Evolutionary conservation across 2,888 invertebrate genomes (phyloP), one percentile per base, ranked within the genome.

Genomic region (Trissoscelio sp.): DNA sequence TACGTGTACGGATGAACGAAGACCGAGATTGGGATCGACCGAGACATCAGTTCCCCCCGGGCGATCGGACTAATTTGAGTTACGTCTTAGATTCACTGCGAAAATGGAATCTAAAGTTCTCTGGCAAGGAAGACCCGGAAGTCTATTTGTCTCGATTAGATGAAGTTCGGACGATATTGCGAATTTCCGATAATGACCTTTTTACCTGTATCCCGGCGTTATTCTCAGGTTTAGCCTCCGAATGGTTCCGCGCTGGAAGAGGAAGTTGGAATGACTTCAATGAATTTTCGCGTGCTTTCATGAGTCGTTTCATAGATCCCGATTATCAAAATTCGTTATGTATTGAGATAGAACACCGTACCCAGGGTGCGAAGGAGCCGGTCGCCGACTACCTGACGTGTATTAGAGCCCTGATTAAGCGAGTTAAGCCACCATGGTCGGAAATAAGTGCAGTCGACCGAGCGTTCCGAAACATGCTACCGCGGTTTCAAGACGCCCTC

Each of bases 181-280:
- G 31, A 0, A 14, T 62, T 20, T 0, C 28, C 11, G 62, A 46
- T 20, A 7, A 2, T 0, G 62, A 62, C 11, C 12, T 62, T 0
- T 22, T 62, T 0, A 46, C 62, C 0, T 28, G 62, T 20, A 16
- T 62, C 0, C 62, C 62, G 4, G 46, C 16, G 2, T 31, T 31
- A 6, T 14, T 48, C 3, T 34, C 48, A 0, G 64, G 64, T 3
- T 22, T 64, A 9, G 67, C 67, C 0, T 28, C 55, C 4, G 67
- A 53, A 20, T 67, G 67, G 67, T 69, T 57, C 7, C 57, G 44
- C 5, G 69, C 57, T 11, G 3, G 67, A 12, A 28, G 22, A 7
- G 11, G 11, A 9, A n/a, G 7, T 20, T 57, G 57, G 57, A 0
- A 1, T 2, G n/a, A 0, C 4, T 69, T 69, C 18, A 53, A 67